These are phyloP conservation scores for Cygnus buccinator DNA, from an alignment of 2,113 vertebrate genomes.

Conservation along the genomic window DNA sequence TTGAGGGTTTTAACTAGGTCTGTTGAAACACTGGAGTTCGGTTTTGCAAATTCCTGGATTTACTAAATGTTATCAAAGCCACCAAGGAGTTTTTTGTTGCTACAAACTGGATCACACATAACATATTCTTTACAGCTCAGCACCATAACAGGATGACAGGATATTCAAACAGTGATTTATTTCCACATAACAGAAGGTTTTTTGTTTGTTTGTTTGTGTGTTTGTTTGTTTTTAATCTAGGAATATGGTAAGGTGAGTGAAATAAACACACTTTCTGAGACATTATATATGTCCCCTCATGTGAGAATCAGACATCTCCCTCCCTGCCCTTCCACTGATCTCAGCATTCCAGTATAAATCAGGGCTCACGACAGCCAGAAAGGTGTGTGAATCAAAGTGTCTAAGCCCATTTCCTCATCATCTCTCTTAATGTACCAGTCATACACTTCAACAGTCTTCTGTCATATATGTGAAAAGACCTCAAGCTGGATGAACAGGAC, in stretches of 20 bases:
- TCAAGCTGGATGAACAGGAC: neutral
- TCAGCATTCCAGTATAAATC: neutral
- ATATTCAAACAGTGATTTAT: constrained; percentile 33
- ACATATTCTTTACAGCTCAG: constrained; percentile 7
- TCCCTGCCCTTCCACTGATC: neutral
- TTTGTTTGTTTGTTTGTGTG: too few species aligned
- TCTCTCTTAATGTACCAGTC: neutral
- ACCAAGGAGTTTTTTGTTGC: constrained; percentile 58
- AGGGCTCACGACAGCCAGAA: neutral
- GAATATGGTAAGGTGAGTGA: neutral
- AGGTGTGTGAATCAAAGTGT: neutral
- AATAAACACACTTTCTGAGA: neutral
- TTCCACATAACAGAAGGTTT: neutral
- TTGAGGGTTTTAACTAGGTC: constrained; percentile 8
- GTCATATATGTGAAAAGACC: neutral
- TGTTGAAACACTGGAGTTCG: neutral
- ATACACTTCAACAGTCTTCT: neutral
- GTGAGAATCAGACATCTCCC: neutral
- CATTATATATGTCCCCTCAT: neutral
- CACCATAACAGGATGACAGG: constrained; percentile 12
- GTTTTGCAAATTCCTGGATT: constrained; percentile 13
- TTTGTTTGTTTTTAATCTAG: too few species aligned
- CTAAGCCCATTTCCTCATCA: neutral
- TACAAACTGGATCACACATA: constrained; percentile 14
- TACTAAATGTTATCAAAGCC: constrained; percentile 24